Percentiles rank a stretch among this genome's conserved stretches.
Evolutionary conservation across 2,113 vertebrate genomes (phyloP).

Genomic region (Prionailurus bengalensis): DNA sequence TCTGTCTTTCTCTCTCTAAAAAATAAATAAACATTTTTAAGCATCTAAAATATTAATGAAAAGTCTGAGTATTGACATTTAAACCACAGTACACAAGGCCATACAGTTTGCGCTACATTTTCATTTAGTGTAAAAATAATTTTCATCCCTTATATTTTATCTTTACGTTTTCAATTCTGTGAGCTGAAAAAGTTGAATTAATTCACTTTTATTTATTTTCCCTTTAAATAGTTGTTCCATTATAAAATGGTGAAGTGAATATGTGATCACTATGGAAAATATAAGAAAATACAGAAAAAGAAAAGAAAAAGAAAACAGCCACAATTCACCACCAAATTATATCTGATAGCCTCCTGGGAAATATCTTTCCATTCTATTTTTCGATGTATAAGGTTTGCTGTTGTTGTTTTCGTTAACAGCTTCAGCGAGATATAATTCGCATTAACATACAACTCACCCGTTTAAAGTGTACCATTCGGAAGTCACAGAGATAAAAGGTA

Average conservation of each 20-base stretch:
- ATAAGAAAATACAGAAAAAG: neutral
- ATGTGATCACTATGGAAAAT: constrained; percentile 25
- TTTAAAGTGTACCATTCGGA: neutral
- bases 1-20: no score
- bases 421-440: constrained; percentile 28
- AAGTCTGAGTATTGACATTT: neutral
- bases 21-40: no score
- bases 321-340: neutral
- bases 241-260: constrained; percentile 11
- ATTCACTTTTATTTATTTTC: neutral
- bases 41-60: constrained; percentile 42
- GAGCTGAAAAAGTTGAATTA: neutral
- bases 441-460: constrained; percentile 3
- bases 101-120: constrained; percentile 35
- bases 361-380: neutral
- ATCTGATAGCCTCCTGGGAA: constrained; percentile 26
- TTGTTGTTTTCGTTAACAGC: neutral
- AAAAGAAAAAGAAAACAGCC: neutral
- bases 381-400: neutral
- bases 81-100: neutral
- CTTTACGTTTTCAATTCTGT: neutral
- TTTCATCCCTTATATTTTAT: constrained; percentile 13
- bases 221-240: constrained; percentile 12
- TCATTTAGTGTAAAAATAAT: constrained; percentile 50
- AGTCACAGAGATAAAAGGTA: neutral